Evolutionary conservation across 1,140 invertebrate species (phyloP), one percentile per base, ranked within the genome.

Genomic region (Kradibia gibbosae): DNA sequence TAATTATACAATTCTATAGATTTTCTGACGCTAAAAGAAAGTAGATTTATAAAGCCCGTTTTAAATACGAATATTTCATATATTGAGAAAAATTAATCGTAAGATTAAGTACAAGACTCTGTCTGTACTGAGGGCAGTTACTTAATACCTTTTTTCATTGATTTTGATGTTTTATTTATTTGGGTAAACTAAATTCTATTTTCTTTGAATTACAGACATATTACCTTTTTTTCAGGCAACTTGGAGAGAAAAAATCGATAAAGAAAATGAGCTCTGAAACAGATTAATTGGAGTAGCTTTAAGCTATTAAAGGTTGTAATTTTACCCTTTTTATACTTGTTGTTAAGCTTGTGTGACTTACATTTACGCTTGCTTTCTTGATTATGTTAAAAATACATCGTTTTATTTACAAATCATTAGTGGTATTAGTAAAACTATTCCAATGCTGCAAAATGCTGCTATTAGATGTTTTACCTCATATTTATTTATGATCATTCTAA

Each of bases 251-350:
- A 65, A 82, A 65, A 11, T 82, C 28, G 36, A 81, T 76, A 82
- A 82, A 60, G 74, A 77, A 77, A 82, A 71, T 81, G 80, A 81
- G 39, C 65, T 81, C 20, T 81, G 72, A 81, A 70, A 81, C 79
- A 55, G 7, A 55, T 82, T 42, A 76, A 82, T 72, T 34, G 72
- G 72, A 81, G 72, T 65, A 82, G n/a, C 36, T 72, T 77, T 75
- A 62, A 60, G 45, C 31, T 72, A 65, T 60, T 72, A 50, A 81
- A 81, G 80, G 80, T 82, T 82, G 80, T 82, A 82, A 71, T 77
- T 82, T 82, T 82, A 77, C 74, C 25, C 3, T 72, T 72, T 50
- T 62, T 77, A 48, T 48, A 36, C 22, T 67, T 53, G 60, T 75
- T 75, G 62, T 81, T 55, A 39, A 39, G 57, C 60, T 81, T 80